Base-by-base conservation (phyloP, 1,140 invertebrate species). In the Luehdorfia chinensis region DNA sequence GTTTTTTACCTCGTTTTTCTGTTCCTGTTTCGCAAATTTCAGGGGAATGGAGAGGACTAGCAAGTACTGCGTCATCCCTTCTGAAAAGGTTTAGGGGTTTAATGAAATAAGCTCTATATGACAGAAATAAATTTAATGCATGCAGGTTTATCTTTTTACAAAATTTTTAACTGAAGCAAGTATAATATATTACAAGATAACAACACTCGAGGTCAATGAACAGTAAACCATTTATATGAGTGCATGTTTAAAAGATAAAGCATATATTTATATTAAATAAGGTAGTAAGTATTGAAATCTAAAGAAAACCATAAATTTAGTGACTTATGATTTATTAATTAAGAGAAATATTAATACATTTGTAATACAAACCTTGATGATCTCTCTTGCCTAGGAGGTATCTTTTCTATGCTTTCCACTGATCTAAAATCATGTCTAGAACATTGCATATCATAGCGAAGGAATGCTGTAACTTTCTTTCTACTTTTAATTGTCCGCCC, bases 401-500 rank as follows among this genome's bases (percentile, higher is more conserved):
- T 75, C 13, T 68, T 75, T 3, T 77, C 70, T 47, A 83, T 84
- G 46, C 64, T 59, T 47, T 84, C 76, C 36, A 87, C 57, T 21
- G 70, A 61, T 14, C 66, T 76, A 36, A 87, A 84, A 55, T 79
- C 68, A 69, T 88, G 87, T 48, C 61, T 76, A 4, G 83, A 75
- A 48, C 67, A 77, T 41, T 85, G 73, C 66, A 87, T 84, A 32
- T 84, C 79, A 75, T 78, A 62, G 50, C 81, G 76, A 1, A 87
- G 16, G 32, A 85, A 88, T 28, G 69, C 60, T 7, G 67, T 58
- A 3, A 84, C 69, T 57, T 89, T 88, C 57, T 88, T 88, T 48
- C 84, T 83, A 0, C 76, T 85, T 69, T 81, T 89, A 1, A 90
- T 75, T 18, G 88, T 90, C 34, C 86, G 68, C 0, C 89, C 89